Percentiles rank a stretch among this genome's conserved stretches.
Conservation (phyloP, 2,113 vertebrate species). For the Lagenorhynchus albirostris region DNA sequence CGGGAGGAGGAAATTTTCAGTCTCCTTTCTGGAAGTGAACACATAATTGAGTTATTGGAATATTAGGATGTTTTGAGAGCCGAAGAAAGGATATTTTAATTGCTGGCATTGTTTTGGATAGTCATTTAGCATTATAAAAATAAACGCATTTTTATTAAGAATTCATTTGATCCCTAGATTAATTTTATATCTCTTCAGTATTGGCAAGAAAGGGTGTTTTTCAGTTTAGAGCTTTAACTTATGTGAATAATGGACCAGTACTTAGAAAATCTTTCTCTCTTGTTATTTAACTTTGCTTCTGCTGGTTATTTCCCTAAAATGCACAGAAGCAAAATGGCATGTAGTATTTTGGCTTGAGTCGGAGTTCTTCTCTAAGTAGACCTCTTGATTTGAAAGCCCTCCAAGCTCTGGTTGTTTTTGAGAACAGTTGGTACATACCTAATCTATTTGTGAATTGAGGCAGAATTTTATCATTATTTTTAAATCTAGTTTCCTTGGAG, state of each 20-base stretch:
- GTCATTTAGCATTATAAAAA: not conserved
- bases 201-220: not conserved
- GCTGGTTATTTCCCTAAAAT: slow-evolving; percentile 77
- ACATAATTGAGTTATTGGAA: not conserved
- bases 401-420: slow-evolving; percentile 54
- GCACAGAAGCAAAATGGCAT: slow-evolving; percentile 44
- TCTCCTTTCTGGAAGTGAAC: not conserved
- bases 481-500: slow-evolving; percentile 59
- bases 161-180: not conserved
- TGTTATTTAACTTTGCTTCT: slow-evolving; percentile 1
- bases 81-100: not conserved
- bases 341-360: slow-evolving; percentile 47
- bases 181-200: not conserved
- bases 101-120: not conserved
- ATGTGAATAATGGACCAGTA: not conserved
- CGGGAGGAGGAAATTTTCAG: not conserved
- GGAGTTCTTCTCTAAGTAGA: slow-evolving; percentile 40
- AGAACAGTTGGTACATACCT: slow-evolving; percentile 53
- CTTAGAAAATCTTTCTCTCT: slow-evolving; percentile 17
- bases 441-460: slow-evolving; percentile 67
- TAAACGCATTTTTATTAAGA: not conserved
- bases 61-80: not conserved
- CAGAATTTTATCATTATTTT: slow-evolving; percentile 62
- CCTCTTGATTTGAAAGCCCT: slow-evolving; percentile 52
- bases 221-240: slow-evolving; percentile 4